Evolutionary conservation across 2,797 vertebrate species (phyloP).

Genomic region (Pangasius larnaudii): DNA sequence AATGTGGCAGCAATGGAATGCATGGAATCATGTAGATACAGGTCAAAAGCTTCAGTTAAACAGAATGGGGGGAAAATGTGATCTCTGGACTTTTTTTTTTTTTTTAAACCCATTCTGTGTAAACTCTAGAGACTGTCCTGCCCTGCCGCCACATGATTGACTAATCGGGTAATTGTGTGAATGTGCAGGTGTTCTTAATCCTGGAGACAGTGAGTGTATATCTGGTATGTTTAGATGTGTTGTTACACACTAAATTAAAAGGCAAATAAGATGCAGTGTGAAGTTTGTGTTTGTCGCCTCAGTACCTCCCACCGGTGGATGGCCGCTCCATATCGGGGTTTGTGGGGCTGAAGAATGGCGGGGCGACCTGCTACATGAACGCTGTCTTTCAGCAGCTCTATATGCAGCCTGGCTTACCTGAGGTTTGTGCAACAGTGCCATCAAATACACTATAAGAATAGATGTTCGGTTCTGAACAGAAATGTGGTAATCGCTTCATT

Average conservation of each 20-base stretch:
- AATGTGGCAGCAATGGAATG: background rate
- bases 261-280: background rate
- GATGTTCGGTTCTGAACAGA: background rate
- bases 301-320: conserved; percentile 97
- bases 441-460: background rate
- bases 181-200: background rate
- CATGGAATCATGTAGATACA: background rate
- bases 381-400: conserved; percentile 99
- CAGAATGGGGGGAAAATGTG: background rate
- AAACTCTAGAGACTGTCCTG: background rate
- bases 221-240: background rate
- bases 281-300: conserved; percentile 15
- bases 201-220: background rate
- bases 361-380: conserved; percentile 99
- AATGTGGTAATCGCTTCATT: background rate
- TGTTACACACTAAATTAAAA: background rate
- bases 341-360: conserved; percentile 96
- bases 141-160: too few relatives aligned
- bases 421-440: conserved; percentile 75
- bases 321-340: conserved; percentile 94
- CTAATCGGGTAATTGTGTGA: background rate
- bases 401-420: conserved; percentile 96
- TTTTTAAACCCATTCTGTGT: background rate
- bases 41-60: background rate
- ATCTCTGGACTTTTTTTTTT: background rate